Evolutionary conservation across 2,888 invertebrate species (phyloP).

Genomic region (Mythimna impura): DNA sequence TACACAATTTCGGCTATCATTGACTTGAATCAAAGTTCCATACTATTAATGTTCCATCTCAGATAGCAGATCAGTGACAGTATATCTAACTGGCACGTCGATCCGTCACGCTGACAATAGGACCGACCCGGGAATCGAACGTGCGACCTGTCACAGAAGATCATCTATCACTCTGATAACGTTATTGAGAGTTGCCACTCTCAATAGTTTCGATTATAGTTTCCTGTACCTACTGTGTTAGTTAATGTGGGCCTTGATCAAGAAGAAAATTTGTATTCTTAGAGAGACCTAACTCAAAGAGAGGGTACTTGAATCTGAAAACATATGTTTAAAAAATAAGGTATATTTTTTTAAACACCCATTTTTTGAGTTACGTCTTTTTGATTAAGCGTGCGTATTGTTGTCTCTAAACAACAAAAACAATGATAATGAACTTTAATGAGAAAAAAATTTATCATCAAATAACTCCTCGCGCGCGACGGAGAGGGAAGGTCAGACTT

Average conservation of each 20-base stretch:
- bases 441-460: too few species aligned
- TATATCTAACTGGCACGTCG: constrained; percentile 52
- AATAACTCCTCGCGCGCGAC: too few species aligned
- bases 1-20: background rate
- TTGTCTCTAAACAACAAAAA: too few species aligned
- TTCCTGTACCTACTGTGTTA: constrained; percentile 8
- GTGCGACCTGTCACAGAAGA: constrained; percentile 52
- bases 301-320: too few species aligned
- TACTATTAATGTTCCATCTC: constrained; percentile 35
- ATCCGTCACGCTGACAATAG: constrained; percentile 67
- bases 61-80: constrained; percentile 49
- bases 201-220: constrained; percentile 35
- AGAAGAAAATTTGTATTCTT: background rate
- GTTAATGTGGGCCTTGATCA: background rate
- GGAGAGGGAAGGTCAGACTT: too few species aligned
- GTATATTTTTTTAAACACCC: too few species aligned
- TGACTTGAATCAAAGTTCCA: constrained; percentile 5
- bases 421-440: too few species aligned
- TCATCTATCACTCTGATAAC: constrained; percentile 66
- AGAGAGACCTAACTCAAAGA: too few species aligned
- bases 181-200: constrained; percentile 43
- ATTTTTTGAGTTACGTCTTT: too few species aligned
- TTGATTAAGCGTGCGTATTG: too few species aligned
- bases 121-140: constrained; percentile 52
- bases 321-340: too few species aligned